These are phyloP conservation scores for Nudaria mundana DNA, from an alignment of 2,888 invertebrate species.

Conservation along the genomic window DNA sequence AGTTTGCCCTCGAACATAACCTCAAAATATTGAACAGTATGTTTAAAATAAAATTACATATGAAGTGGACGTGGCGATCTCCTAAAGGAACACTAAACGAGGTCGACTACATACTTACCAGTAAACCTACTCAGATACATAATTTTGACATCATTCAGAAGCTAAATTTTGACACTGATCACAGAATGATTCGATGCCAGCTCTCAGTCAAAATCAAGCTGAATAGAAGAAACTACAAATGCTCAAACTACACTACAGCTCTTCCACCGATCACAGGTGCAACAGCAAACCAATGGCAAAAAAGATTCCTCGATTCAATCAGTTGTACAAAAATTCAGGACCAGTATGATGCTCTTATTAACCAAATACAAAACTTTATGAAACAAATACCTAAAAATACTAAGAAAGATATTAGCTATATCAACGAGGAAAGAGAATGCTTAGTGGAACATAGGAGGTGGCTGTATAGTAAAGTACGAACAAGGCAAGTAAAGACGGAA, in stretches of 20 bases:
- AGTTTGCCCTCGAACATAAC: not conserved
- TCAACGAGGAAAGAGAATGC: not conserved
- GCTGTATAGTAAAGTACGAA: too few relatives aligned
- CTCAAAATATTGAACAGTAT: not conserved
- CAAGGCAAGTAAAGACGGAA: too few relatives aligned
- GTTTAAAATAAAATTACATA: not conserved
- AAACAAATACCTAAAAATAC: too few relatives aligned
- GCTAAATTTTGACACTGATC: not conserved
- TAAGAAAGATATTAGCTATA: not conserved
- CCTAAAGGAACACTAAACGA: not conserved
- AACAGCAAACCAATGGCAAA: too few relatives aligned
- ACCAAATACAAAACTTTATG: too few relatives aligned
- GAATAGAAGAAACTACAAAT: too few relatives aligned
- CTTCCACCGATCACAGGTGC: too few relatives aligned
- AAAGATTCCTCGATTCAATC: too few relatives aligned
- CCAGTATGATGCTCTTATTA: too few relatives aligned
- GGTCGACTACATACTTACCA: not conserved
- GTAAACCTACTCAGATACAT: slow-evolving; percentile 3
- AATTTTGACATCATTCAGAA: slow-evolving; percentile 4
- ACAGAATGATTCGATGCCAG: not conserved
- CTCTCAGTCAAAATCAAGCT: not conserved
- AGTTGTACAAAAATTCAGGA: too few relatives aligned
- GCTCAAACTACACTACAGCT: too few relatives aligned
- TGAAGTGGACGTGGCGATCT: not conserved
- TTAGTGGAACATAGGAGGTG: not conserved